A percentile compares a stretch with the other conserved stretches of the same genome.
These are phyloP conservation scores for Mionectes macconnelli DNA, from an alignment of 2,113 vertebrate species.

Conservation along the genomic window DNA sequence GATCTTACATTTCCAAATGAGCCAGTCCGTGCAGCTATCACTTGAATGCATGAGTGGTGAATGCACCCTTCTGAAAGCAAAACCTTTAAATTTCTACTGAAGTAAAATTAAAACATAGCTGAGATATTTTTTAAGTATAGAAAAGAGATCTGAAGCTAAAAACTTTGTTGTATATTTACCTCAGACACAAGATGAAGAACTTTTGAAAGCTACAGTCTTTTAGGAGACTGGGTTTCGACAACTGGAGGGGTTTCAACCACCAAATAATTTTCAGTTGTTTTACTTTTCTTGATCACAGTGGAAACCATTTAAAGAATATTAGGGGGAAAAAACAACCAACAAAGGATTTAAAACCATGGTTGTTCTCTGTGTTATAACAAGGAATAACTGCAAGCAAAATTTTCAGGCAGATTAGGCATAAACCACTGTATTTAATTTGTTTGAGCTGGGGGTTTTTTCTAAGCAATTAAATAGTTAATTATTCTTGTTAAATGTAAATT, in stretches of 20 bases:
- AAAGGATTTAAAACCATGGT: neutral
- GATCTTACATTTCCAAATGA: neutral
- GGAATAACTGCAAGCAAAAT: neutral
- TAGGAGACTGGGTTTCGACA: no score
- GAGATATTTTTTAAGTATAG: neutral
- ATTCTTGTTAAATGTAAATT: slow-evolving; percentile 41
- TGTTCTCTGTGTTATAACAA: neutral
- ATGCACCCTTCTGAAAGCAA: neutral
- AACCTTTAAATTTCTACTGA: neutral
- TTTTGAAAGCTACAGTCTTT: neutral
- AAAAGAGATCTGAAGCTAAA: neutral
- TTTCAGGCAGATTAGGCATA: neutral
- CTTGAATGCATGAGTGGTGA: neutral
- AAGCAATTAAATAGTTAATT: slow-evolving; percentile 25
- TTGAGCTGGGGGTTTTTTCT: neutral
- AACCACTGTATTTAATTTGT: neutral
- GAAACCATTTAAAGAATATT: neutral
- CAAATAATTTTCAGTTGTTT: neutral
- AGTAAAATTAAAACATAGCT: neutral
- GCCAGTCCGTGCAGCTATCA: fast-evolving
- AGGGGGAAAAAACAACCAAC: neutral
- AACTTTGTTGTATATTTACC: neutral
- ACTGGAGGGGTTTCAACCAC: neutral
- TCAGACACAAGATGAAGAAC: neutral
- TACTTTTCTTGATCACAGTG: neutral